Evolutionary conservation across 2,888 invertebrate genomes (phyloP).

Genomic region (Trachelus stipa): DNA sequence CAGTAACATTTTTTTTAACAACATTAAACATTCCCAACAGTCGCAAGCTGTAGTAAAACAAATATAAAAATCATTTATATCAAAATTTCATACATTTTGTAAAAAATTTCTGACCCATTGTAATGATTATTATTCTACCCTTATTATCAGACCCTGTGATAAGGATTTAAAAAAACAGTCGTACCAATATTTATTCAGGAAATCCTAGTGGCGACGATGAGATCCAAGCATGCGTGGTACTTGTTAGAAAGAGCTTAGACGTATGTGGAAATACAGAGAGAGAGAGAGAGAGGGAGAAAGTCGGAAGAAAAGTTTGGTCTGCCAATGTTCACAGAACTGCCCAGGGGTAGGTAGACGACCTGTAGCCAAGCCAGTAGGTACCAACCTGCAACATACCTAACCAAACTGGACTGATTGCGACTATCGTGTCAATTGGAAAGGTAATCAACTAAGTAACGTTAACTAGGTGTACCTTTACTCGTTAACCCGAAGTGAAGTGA

Average conservation of each 20-base stretch:
- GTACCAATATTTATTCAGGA: neutral
- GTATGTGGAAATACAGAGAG: too few species aligned
- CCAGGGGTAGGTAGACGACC: neutral
- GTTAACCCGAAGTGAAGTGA: constrained; percentile 39
- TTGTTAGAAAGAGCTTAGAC: neutral
- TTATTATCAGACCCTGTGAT: neutral
- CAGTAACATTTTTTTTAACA: neutral
- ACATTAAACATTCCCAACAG: neutral
- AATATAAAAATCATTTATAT: neutral
- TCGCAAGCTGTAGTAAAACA: neutral
- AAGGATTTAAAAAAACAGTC: neutral
- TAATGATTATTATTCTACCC: neutral
- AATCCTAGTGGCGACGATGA: neutral
- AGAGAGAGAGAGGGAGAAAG: too few species aligned
- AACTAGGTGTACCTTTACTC: constrained; percentile 59
- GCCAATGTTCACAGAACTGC: neutral
- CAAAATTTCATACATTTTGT: neutral
- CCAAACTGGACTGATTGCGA: constrained; percentile 52
- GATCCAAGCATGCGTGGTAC: neutral
- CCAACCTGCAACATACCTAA: constrained; percentile 35
- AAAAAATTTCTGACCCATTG: neutral
- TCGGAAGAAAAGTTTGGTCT: neutral
- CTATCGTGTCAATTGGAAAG: constrained; percentile 56
- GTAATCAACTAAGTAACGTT: constrained; percentile 59
- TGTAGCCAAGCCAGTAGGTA: neutral